A percentile compares a stretch with the other conserved stretches of the same genome.
Evolutionary conservation across 2,888 invertebrate genomes (phyloP).

Genomic region (Xanthorhoe spadicearia): DNA sequence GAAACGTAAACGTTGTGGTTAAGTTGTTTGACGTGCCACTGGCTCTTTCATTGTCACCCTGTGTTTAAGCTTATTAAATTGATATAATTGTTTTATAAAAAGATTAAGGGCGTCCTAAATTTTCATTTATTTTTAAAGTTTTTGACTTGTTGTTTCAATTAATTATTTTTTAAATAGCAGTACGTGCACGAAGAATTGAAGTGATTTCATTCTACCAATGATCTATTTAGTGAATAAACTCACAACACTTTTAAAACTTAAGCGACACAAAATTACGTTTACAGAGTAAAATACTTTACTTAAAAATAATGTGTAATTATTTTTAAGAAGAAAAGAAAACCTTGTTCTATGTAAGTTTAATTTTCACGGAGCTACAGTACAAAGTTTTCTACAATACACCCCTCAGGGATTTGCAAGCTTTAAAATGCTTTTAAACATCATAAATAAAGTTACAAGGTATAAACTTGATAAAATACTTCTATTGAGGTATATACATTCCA

Average conservation of each 20-base stretch:
- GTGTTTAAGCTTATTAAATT: not conserved
- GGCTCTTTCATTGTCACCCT: not conserved
- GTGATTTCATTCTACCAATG: no score
- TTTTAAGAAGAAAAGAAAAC: not conserved
- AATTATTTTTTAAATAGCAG: no score
- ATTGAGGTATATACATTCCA: not conserved
- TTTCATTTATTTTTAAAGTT: no score
- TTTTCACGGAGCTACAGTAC: not conserved
- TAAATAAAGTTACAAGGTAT: slow-evolving; percentile 8
- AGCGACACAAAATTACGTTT: no score
- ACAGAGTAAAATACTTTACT: no score
- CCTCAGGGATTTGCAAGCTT: not conserved
- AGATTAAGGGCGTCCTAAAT: no score
- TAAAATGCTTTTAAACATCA: slow-evolving; percentile 3
- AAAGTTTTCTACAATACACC: not conserved
- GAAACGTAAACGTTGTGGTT: slow-evolving; percentile 35
- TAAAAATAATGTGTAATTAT: not conserved
- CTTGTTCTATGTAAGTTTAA: not conserved
- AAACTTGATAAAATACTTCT: slow-evolving; percentile 4
- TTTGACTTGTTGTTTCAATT: no score
- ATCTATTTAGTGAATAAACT: no score
- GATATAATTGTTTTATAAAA: not conserved
- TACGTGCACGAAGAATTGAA: no score
- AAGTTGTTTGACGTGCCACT: slow-evolving; percentile 9
- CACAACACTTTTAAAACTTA: no score